Conservation (phyloP, 2,888 invertebrate species). For the Nipponacmea schrenckii region DNA sequence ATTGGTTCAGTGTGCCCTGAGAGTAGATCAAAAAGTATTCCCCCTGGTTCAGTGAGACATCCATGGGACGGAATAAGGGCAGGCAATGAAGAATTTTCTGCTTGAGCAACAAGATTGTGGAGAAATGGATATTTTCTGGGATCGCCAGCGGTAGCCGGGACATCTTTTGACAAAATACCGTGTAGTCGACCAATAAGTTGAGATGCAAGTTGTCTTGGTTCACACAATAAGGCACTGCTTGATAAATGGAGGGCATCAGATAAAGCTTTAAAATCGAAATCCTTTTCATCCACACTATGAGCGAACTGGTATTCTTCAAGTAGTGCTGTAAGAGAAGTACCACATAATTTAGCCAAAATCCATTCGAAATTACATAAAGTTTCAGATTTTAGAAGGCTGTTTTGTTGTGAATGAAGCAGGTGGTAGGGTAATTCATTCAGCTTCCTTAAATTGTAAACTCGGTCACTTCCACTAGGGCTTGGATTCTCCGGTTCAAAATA, state of each 20-base stretch:
- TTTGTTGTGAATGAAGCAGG: conserved; percentile 73
- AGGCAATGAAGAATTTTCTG: conserved; percentile 51
- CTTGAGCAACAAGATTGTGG: conserved; percentile 51
- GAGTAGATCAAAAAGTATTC: conserved; percentile 59
- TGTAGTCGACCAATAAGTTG: conserved; percentile 72
- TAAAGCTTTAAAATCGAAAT: conserved; percentile 70
- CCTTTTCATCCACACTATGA: conserved; percentile 51
- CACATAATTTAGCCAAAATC: conserved; percentile 83
- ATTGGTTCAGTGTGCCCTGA: conserved; percentile 62
- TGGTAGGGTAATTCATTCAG: conserved; percentile 86
- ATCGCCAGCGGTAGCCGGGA: conserved; percentile 58
- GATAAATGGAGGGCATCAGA: conserved; percentile 79
- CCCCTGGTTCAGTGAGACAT: conserved; percentile 63
- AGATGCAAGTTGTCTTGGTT: conserved; percentile 85
- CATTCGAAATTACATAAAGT: conserved; percentile 82
- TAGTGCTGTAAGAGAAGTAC: conserved; percentile 80
- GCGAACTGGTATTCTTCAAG: conserved; percentile 80
- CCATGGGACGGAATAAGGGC: conserved; percentile 59
- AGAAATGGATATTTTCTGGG: conserved; percentile 59
- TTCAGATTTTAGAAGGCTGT: conserved; percentile 72
- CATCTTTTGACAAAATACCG: conserved; percentile 58
- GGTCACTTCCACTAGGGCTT: conserved; percentile 33
- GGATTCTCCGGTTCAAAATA: conserved; percentile 43
- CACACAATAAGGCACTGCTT: conserved; percentile 80
- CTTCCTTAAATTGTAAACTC: conserved; percentile 79